These are phyloP conservation scores for Propsilocerus akamusi DNA, from an alignment of 1,140 invertebrate species.

Conservation along the genomic window DNA sequence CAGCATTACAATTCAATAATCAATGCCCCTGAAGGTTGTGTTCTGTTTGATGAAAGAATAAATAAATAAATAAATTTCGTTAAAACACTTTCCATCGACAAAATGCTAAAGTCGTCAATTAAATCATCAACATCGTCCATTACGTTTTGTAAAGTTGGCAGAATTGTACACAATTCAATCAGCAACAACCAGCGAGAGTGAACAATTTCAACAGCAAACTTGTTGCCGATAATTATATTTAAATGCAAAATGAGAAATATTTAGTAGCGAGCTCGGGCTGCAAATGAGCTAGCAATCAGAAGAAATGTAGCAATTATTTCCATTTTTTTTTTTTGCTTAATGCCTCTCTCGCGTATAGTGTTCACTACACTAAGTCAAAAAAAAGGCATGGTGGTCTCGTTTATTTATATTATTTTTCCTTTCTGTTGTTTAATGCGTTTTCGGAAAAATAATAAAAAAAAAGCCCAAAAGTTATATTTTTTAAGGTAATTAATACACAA, in stretches of 20 bases:
- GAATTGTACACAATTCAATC: too few relatives aligned
- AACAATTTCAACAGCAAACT: too few relatives aligned
- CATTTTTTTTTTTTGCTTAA: neutral
- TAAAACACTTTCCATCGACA: too few relatives aligned
- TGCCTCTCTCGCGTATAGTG: neutral
- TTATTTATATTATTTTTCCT: neutral
- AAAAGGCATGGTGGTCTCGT: neutral
- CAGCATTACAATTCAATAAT: too few relatives aligned
- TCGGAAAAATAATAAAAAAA: slow-evolving; percentile 1
- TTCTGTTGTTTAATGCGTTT: slow-evolving; percentile 2
- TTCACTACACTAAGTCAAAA: neutral
- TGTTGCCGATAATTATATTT: slow-evolving; percentile 1
- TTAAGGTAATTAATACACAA: neutral
- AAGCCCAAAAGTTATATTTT: neutral
- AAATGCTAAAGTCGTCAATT: too few relatives aligned
- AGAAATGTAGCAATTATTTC: neutral
- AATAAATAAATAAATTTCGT: too few relatives aligned
- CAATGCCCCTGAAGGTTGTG: too few relatives aligned
- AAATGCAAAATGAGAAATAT: neutral
- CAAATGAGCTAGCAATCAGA: neutral
- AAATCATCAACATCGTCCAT: too few relatives aligned
- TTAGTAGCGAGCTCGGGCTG: too few relatives aligned
- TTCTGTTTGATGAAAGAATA: too few relatives aligned
- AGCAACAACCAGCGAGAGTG: too few relatives aligned
- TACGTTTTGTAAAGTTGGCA: too few relatives aligned